These are phyloP conservation scores for Drosophila prosaltans DNA, from an alignment of 1,140 invertebrate species.

Conservation along the genomic window DNA sequence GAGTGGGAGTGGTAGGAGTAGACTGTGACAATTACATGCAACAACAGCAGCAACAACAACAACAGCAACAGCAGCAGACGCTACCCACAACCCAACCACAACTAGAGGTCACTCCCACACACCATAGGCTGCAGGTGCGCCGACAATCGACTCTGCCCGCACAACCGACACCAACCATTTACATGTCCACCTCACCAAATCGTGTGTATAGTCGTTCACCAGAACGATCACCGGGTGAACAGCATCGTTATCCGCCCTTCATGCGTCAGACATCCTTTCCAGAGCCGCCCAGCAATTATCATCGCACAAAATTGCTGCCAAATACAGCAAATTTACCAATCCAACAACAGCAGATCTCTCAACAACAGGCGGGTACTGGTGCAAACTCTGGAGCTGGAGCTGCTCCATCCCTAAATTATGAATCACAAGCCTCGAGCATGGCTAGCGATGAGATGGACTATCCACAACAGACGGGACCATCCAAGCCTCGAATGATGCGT, in stretches of 20 bases:
- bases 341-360: slow-evolving; percentile 32
- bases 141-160: slow-evolving; percentile 81
- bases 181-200: slow-evolving; percentile 82
- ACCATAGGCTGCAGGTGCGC: slow-evolving; percentile 77
- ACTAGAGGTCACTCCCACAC: slow-evolving; percentile 62
- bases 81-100: slow-evolving; percentile 45
- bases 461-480: background rate
- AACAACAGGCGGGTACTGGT: background rate
- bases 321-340: slow-evolving; percentile 51
- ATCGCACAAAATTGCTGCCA: slow-evolving; percentile 76
- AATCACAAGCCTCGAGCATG: slow-evolving; percentile 62
- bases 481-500: slow-evolving; percentile 76
- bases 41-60: slow-evolving; percentile 43
- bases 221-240: slow-evolving; percentile 76
- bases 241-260: slow-evolving; percentile 81
- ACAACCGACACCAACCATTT: slow-evolving; percentile 72
- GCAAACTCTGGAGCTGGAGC: slow-evolving; percentile 16
- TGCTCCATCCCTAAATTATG: slow-evolving; percentile 59
- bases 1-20: slow-evolving; percentile 33
- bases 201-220: slow-evolving; percentile 80
- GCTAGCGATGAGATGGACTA: slow-evolving; percentile 73
- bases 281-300: slow-evolving; percentile 63
- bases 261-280: slow-evolving; percentile 80
- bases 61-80: slow-evolving; percentile 49
- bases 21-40: slow-evolving; percentile 78